These are phyloP conservation scores for Eudyptes chrysolophus DNA, from an alignment of 2,113 vertebrate genomes.

Conservation along the genomic window DNA sequence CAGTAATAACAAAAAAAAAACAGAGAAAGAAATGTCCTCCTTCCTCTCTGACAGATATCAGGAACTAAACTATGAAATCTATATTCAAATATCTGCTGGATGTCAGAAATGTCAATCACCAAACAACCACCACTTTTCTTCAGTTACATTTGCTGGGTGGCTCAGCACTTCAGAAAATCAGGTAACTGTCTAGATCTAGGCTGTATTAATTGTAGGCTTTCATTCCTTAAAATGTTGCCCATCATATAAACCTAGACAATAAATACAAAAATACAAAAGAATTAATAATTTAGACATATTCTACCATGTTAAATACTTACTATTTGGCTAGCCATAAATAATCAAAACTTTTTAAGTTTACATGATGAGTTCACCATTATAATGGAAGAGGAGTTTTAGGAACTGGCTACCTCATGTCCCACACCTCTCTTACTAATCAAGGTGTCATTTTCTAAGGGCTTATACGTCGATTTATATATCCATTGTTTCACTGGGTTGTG, in stretches of 20 bases:
- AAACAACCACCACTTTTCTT: not conserved
- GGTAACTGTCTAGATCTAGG: not conserved
- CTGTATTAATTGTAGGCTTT: not conserved
- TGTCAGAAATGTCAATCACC: not conserved
- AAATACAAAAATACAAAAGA: not conserved
- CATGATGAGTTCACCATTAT: not conserved
- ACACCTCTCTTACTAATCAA: not conserved
- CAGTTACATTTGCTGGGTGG: not conserved
- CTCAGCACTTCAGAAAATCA: not conserved
- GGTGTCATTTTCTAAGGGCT: not conserved
- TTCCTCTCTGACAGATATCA: not conserved
- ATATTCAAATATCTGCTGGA: not conserved
- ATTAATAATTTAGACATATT: not conserved
- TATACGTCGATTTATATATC: not conserved
- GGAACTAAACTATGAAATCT: not conserved
- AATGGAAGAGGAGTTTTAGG: not conserved
- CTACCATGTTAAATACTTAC: not conserved
- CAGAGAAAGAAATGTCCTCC: not conserved
- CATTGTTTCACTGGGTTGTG: not conserved
- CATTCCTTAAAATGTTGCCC: not conserved
- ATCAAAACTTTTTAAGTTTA: not conserved
- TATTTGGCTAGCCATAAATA: not conserved
- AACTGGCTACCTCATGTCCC: not conserved
- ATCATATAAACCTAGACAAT: not conserved
- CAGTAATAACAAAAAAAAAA: not conserved